These are phyloP conservation scores for Ichneumoninae sp. DNA, from an alignment of 2,888 invertebrate species.

Conservation along the genomic window DNA sequence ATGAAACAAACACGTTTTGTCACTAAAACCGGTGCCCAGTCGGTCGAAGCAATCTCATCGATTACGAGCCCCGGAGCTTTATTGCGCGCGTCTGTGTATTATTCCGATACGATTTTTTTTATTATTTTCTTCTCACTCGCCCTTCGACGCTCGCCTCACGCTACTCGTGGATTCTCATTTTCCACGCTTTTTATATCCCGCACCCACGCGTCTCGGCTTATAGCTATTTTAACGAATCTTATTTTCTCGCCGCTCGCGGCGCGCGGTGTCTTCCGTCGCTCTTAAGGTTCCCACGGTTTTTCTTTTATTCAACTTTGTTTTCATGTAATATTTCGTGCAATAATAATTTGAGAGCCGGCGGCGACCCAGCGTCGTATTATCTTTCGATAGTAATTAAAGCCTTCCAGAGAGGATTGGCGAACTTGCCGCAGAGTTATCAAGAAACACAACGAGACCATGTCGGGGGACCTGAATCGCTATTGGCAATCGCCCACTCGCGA, in stretches of 20 bases:
- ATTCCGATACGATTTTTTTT: not conserved
- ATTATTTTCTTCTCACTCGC: not conserved
- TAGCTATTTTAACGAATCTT: constrained; percentile 17
- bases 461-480: constrained; percentile 20
- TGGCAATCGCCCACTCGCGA: constrained; percentile 14
- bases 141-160: not conserved
- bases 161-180: not conserved
- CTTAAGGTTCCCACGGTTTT: not conserved
- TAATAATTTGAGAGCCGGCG: not conserved
- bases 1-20: not conserved
- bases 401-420: constrained; percentile 1
- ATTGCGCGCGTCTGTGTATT: not conserved
- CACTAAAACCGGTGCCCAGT: not conserved
- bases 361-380: not conserved
- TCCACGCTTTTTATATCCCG: not conserved
- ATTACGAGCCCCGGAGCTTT: constrained; percentile 1
- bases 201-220: constrained; percentile 4
- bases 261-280: not conserved
- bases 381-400: constrained; percentile 16
- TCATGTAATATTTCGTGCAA: not conserved
- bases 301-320: not conserved
- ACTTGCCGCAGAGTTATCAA: constrained; percentile 13
- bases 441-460: constrained; percentile 6
- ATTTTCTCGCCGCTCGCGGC: not conserved
- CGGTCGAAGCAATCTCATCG: constrained; percentile 1